Conservation (phyloP, 2,888 invertebrate species). For the Coelinius sp. region DNA sequence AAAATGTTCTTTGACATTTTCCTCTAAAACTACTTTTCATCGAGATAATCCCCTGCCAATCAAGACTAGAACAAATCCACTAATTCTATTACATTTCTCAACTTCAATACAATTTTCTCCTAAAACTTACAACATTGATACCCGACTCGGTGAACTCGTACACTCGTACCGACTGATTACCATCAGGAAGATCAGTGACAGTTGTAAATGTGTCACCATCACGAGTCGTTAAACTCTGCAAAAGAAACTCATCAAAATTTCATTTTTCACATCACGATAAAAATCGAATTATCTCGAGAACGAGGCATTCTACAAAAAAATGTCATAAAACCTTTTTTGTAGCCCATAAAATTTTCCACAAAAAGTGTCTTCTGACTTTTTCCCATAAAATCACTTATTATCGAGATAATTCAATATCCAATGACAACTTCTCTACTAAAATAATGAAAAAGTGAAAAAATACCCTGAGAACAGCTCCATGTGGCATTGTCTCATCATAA, state of each 20-base stretch:
- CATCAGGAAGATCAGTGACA: slow-evolving; percentile 57
- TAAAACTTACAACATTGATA: slow-evolving; percentile 63
- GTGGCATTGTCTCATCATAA: slow-evolving; percentile 66
- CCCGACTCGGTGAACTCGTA: slow-evolving; percentile 65
- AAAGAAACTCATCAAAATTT: slow-evolving; percentile 24
- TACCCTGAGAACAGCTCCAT: slow-evolving; percentile 63
- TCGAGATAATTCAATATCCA: too few species aligned
- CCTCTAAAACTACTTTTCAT: too few species aligned
- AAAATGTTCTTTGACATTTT: too few species aligned
- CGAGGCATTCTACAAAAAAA: too few species aligned
- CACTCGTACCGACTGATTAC: slow-evolving; percentile 57
- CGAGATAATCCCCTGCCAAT: too few species aligned
- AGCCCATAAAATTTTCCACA: too few species aligned
- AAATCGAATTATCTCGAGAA: neutral
- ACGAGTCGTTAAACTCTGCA: slow-evolving; percentile 61
- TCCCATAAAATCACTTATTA: too few species aligned
- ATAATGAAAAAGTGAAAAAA: neutral
- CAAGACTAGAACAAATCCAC: neutral
- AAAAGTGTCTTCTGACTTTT: too few species aligned
- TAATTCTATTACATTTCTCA: too few species aligned
- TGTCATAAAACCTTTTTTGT: too few species aligned
- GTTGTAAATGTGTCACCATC: slow-evolving; percentile 60
- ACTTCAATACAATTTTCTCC: too few species aligned
- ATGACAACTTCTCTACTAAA: too few species aligned
- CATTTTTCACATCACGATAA: neutral